Percentiles rank a stretch among this genome's conserved stretches.
Evolutionary conservation across 2,888 invertebrate species (phyloP).

Genomic region (Heterodera filipjevi): DNA sequence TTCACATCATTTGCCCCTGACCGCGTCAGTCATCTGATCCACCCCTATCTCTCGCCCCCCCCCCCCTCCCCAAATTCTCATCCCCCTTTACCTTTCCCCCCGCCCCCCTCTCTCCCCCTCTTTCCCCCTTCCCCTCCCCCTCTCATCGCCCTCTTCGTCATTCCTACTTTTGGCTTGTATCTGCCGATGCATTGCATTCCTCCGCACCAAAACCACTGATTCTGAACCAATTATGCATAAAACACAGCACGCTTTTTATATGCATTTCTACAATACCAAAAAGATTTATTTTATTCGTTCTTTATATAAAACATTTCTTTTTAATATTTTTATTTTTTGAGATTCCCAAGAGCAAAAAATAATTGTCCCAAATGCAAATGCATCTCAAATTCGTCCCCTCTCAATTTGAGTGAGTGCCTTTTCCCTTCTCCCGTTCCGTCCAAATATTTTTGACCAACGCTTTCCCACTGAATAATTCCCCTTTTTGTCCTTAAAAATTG

Average conservation of each 20-base stretch:
- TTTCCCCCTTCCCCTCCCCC: not conserved
- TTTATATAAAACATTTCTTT: not conserved
- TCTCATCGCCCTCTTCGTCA: not conserved
- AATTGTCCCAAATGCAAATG: not conserved
- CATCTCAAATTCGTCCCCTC: not conserved
- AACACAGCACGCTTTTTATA: not conserved
- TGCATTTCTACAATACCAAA: not conserved
- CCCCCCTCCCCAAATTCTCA: not conserved
- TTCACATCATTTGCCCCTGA: constrained; percentile 12
- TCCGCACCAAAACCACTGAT: constrained; percentile 1
- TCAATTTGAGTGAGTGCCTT: not conserved
- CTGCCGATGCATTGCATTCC: not conserved
- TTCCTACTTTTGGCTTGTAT: not conserved
- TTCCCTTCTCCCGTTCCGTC: not conserved
- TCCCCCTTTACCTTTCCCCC: not conserved
- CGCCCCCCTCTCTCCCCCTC: not conserved
- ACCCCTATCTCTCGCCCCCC: not conserved
- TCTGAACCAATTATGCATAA: constrained; percentile 12
- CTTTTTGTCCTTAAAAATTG: not conserved
- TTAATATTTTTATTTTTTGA: not conserved
- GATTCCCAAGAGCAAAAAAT: not conserved
- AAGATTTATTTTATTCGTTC: not conserved
- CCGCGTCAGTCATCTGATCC: constrained; percentile 10
- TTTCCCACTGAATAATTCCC: constrained; percentile 11
- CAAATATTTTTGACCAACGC: not conserved